phyloP scores from a whole-genome alignment of 2,113 vertebrate genomes.

The Hypocryptadius cinnamomeus region DNA sequence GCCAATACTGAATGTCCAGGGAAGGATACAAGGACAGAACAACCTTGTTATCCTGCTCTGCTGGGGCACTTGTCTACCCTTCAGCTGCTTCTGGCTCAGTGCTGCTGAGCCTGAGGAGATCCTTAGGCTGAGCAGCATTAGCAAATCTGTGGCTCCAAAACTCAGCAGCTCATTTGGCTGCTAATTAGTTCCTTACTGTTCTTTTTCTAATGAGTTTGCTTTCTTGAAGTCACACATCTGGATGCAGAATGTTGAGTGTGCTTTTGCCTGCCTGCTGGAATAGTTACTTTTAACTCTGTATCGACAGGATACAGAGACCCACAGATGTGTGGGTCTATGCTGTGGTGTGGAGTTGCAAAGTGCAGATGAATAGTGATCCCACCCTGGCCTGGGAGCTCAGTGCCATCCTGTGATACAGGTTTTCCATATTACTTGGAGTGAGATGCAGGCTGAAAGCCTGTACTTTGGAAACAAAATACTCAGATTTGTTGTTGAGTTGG shows the following conservation, averaged over 20 bases:
- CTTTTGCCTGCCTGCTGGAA: neutral
- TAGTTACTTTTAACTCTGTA: neutral
- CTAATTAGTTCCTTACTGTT: neutral
- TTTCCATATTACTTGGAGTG: neutral
- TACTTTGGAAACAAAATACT: neutral
- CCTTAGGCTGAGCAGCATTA: neutral
- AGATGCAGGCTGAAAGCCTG: neutral
- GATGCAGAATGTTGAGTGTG: neutral
- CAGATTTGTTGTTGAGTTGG: neutral
- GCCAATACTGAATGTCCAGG: neutral
- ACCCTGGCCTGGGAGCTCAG: neutral
- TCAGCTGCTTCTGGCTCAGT: neutral
- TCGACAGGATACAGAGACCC: neutral
- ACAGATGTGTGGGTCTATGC: neutral
- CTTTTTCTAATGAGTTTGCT: neutral
- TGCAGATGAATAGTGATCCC: rapidly evolving
- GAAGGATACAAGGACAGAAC: neutral
- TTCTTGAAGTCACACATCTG: neutral
- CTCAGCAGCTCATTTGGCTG: neutral
- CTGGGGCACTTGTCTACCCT: neutral
- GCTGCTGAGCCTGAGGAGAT: neutral
- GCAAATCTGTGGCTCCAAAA: neutral
- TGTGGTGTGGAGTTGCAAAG: neutral
- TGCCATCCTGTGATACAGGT: no score
- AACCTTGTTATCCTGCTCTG: neutral